phyloP scores from a whole-genome alignment of 2,113 vertebrate species.

The Lasiurus borealis region DNA sequence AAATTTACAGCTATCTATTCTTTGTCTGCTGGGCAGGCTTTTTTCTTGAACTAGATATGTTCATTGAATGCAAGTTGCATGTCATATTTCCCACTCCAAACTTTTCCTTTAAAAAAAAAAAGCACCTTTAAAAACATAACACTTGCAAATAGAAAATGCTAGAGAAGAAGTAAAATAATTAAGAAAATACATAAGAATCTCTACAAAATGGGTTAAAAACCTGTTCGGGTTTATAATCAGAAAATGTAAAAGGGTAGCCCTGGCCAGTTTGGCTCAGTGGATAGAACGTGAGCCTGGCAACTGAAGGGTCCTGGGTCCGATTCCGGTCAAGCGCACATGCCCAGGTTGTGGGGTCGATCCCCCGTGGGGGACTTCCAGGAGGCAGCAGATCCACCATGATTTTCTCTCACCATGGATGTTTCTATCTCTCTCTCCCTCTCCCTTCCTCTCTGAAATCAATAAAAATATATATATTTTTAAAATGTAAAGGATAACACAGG shows the following conservation, averaged over 20 bases:
- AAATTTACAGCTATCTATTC: background rate
- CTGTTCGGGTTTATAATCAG: background rate
- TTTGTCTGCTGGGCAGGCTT: background rate
- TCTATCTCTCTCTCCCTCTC: too few species aligned
- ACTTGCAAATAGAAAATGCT: background rate
- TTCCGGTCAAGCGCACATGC: too few species aligned
- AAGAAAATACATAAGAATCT: background rate
- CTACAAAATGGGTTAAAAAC: conserved; percentile 34
- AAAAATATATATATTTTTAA: background rate
- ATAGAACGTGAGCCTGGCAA: too few species aligned
- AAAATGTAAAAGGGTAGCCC: background rate
- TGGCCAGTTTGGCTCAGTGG: too few species aligned
- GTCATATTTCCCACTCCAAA: background rate
- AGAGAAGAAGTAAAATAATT: conserved; percentile 3
- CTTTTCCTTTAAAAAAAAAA: background rate
- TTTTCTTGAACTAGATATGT: background rate
- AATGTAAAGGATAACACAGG: background rate
- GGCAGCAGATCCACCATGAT: too few species aligned
- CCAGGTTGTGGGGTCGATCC: too few species aligned
- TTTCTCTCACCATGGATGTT: too few species aligned
- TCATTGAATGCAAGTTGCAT: background rate
- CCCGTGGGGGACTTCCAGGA: too few species aligned
- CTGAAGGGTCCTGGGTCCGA: too few species aligned
- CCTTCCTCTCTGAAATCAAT: too few species aligned
- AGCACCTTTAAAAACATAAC: background rate